Conservation (phyloP, 2,113 vertebrate species). For the Galemys pyrenaicus region DNA sequence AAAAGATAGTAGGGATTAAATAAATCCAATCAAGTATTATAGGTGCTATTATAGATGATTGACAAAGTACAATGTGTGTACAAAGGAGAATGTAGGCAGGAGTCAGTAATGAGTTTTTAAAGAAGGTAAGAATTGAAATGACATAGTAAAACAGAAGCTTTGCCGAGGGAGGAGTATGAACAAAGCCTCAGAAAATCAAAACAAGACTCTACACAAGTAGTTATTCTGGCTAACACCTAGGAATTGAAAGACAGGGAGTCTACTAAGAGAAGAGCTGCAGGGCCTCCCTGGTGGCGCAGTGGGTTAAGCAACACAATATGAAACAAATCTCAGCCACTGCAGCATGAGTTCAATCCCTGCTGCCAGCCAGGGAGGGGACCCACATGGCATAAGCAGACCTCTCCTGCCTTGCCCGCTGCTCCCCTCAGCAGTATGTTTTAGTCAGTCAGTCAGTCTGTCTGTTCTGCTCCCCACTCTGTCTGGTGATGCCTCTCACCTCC, state of each 20-base stretch:
- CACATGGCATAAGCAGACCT: no score
- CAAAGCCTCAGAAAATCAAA: conserved; percentile 23
- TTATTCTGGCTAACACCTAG: neutral
- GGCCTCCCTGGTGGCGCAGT: no score
- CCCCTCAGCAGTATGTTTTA: no score
- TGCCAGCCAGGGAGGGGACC: no score
- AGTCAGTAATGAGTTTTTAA: conserved; percentile 32
- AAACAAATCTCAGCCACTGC: no score
- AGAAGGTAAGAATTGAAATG: conserved; percentile 36
- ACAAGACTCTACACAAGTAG: neutral
- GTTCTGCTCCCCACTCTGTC: no score
- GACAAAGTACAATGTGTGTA: neutral
- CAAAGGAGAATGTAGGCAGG: conserved; percentile 40
- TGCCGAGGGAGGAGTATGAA: neutral
- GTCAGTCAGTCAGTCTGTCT: no score
- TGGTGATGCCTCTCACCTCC: no score
- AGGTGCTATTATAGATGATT: conserved; percentile 44
- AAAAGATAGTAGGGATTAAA: conserved; percentile 43
- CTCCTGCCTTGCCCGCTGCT: no score
- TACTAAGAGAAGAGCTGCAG: neutral
- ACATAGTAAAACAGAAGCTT: conserved; percentile 53
- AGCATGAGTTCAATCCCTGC: no score
- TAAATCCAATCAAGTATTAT: conserved; percentile 53
- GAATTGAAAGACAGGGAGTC: neutral
- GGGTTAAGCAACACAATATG: no score